Conservation (phyloP, 2,888 invertebrate genomes). For the Microplitis deprimator region DNA sequence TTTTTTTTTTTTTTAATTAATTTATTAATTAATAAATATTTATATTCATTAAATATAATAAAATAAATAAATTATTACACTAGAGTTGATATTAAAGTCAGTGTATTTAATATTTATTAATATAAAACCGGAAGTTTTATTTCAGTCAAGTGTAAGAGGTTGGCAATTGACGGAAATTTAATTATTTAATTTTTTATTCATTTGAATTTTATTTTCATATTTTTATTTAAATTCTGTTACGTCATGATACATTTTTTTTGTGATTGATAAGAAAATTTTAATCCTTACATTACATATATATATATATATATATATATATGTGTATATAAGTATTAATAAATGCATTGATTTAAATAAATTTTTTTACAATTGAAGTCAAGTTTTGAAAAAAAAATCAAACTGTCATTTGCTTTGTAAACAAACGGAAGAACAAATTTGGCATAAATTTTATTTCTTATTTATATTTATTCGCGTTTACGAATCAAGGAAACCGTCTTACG, state of each 20-base stretch:
- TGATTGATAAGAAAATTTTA: not conserved
- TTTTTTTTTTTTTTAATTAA: not conserved
- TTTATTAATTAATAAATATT: not conserved
- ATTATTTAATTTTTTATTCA: not conserved
- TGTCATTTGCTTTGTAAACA: not conserved
- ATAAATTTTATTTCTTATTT: not conserved
- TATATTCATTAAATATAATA: not conserved
- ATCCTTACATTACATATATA: not conserved
- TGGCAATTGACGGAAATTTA: not conserved
- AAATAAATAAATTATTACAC: not conserved
- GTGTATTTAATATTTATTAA: not conserved
- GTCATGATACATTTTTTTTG: not conserved
- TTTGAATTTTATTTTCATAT: not conserved
- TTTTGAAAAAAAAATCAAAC: not conserved
- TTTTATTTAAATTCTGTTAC: not conserved
- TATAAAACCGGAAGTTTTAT: constrained; percentile 17
- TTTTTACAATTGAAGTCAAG: not conserved
- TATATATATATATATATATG: too few species aligned
- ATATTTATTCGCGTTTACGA: not conserved
- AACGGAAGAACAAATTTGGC: not conserved
- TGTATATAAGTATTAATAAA: not conserved
- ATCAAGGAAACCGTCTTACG: not conserved
- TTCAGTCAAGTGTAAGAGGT: constrained; percentile 3
- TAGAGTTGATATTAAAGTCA: not conserved
- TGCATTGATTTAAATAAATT: not conserved